Evolutionary conservation across 2,888 invertebrate species (phyloP), one percentile per base, ranked within the genome.

Genomic region (Tipula lateralis): DNA sequence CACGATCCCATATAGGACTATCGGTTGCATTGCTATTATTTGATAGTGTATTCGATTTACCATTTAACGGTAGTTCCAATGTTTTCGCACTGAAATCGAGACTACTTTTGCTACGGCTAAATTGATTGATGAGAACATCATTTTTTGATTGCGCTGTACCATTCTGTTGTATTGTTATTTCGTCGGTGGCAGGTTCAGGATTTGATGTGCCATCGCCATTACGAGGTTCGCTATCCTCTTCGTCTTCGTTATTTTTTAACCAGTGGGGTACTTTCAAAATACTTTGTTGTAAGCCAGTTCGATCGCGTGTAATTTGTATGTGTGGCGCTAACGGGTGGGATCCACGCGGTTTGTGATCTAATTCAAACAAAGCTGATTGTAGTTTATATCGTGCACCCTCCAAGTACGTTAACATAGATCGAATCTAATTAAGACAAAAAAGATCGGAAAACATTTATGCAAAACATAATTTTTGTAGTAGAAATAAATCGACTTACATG

Each of bases 311-410:
- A 19, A 96, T 93, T 80, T 97, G 95, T 88, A 98, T 96, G 89
- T 97, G 96, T 66, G 95, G 93, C 0, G 96, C 94, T 85, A 97
- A 91, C 0, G 96, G 96, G 91, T 97, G 97, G 84, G 94, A 94
- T 12, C 93, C 93, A 85, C 95, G 92, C 24, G 95, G 93, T 86
- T 95, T 92, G 87, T 94, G 95, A 88, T 97, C 97, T 86, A 97
- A 89, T 88, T 96, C 96, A 85, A 95, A 93, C 84, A 98, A 90
- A 32, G 95, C 95, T 84, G 94, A 94, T 85, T 96, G 95, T 83
- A 98, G 93, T 91, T 98, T 98, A 89, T 95, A 96, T 87, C 96
- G 93, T 12, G 96, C 94, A 2, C 97, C 98, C 90, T 98, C 98
- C 88, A 98, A 91, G 89, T 97, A 98, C 13, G 96, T 95, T 86